phyloP scores from a whole-genome alignment of 2,888 invertebrate species.

The Heliconius hortense region DNA sequence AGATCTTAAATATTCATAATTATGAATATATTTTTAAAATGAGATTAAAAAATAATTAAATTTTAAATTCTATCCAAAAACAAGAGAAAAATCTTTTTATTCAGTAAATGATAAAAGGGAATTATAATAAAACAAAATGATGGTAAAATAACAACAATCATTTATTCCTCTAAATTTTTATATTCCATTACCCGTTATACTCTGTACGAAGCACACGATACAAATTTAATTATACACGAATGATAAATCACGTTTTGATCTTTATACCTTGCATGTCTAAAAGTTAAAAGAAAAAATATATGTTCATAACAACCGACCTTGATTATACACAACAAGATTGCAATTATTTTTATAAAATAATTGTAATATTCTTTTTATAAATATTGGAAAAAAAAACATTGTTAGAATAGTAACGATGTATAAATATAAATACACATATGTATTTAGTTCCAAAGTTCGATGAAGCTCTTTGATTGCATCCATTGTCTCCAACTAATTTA shows the following conservation, averaged over 20 bases:
- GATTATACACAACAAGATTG: neutral
- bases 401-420: neutral
- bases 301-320: neutral
- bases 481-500: constrained; percentile 37
- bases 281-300: neutral
- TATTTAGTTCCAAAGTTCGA: constrained; percentile 35
- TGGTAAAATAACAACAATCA: constrained; percentile 61
- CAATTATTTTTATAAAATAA: neutral
- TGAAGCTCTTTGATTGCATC: constrained; percentile 30
- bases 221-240: constrained; percentile 46
- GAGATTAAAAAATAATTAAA: no score
- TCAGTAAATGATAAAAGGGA: neutral
- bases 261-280: neutral
- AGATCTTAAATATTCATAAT: no score
- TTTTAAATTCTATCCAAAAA: no score
- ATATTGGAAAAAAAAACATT: neutral
- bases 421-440: constrained; percentile 1
- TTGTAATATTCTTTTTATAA: neutral
- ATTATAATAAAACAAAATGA: constrained; percentile 47
- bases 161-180: constrained; percentile 58
- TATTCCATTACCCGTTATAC: constrained; percentile 60
- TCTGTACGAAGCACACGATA: constrained; percentile 50
- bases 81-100: neutral
- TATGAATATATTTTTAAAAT: no score
- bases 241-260: constrained; percentile 25